Base-by-base conservation (phyloP, 2,113 vertebrate species). In the Alouatta palliata region DNA sequence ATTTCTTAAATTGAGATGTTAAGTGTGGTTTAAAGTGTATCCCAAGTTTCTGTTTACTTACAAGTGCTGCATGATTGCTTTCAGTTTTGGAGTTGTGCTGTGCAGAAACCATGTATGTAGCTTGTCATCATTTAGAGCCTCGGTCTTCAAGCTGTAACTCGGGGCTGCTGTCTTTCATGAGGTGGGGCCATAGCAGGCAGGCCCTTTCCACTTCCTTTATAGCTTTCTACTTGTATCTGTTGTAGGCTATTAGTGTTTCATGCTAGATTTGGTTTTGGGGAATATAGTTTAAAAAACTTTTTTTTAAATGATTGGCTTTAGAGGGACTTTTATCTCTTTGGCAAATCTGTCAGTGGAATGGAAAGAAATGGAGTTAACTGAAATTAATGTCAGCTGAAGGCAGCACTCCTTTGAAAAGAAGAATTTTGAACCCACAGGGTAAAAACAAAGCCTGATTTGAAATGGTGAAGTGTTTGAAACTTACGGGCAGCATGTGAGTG, bases 401-500 rank as follows among this genome's bases (percentile, higher is more conserved):
- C 47, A 91, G 21, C 58, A 56, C n/a, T 88, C 32, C 87, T 70
- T 77, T 86, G 79, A 90, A 90, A 91, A 87, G n/a, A 88, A 95
- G 81, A 52, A 81, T 56, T 91, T 90, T 71, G 73, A 95, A 87
- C 19, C 76, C 49, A 85, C 96, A 40, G 81, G n/a, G 11, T 85
- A 54, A 91, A 97, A 95, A 27, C 58, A 90, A 91, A 76, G 71
- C 54, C 52, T 90, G 70, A 82, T 90, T 81, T 96, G 56, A 96
- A 96, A 75, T 40, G 93, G 3, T 71, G 32, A 70, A 43, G 58
- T 90, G 52, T 47, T 81, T 43, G 71, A 89, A 68, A 30, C 11
- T 0, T 3, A 27, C 40, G 66, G 73, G 43, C 45, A 79, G 25
- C 81, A 49, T 92, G 45, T 90, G 21, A 76, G 6, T 88, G 77